Evolutionary conservation across 2,113 vertebrate species (phyloP).

Genomic region (Pantherophis guttatus): DNA sequence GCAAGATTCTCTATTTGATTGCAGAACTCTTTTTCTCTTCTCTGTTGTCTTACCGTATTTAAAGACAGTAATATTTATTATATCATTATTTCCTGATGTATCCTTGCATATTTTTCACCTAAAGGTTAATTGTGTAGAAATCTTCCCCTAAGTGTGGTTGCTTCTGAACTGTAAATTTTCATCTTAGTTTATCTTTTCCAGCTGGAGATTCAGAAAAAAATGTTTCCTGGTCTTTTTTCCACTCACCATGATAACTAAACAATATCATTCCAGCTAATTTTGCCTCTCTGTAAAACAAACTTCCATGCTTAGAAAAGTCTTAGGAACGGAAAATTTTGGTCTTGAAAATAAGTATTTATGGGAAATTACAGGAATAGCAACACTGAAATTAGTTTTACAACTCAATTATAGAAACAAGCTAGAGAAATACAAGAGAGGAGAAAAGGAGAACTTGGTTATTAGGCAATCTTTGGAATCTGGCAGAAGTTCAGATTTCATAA

Average conservation of each 20-base stretch:
- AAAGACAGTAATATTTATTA: neutral
- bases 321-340: neutral
- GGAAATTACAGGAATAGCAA: constrained; percentile 1
- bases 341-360: neutral
- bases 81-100: neutral
- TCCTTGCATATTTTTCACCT: neutral
- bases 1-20: neutral
- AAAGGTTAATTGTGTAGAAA: neutral
- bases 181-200: neutral
- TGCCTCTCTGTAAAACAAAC: neutral
- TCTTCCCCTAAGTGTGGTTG: neutral
- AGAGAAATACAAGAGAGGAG: neutral
- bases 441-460: neutral
- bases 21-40: neutral
- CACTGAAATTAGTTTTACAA: neutral
- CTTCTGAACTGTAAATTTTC: neutral
- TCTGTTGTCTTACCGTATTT: neutral
- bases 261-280: constrained; percentile 1
- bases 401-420: neutral
- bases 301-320: neutral
- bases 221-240: neutral
- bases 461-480: neutral
- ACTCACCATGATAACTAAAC: neutral
- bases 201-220: neutral
- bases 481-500: neutral